Evolutionary conservation across 1,140 invertebrate genomes (phyloP).

Genomic region (Eurosta solidaginis): DNA sequence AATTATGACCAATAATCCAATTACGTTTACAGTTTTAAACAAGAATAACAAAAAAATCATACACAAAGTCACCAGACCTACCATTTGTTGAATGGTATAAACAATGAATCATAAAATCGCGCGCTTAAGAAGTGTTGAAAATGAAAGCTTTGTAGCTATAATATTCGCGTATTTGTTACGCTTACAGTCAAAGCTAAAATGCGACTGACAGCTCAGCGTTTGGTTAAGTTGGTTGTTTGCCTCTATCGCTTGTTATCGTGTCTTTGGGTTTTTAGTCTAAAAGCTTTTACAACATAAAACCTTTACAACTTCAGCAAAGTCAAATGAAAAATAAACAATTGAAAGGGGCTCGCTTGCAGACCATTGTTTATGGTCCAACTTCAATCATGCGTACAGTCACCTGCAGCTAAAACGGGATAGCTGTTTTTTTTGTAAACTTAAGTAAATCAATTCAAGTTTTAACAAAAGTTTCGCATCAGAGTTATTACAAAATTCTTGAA

Average conservation of each 20-base stretch:
- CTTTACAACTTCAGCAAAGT: constrained; percentile 1
- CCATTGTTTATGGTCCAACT: neutral
- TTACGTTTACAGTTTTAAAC: neutral
- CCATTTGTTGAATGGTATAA: neutral
- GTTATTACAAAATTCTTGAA: too few relatives aligned
- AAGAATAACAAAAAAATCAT: neutral
- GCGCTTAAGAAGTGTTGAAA: neutral
- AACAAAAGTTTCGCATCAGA: too few relatives aligned
- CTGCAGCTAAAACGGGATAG: too few relatives aligned
- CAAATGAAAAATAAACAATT: neutral
- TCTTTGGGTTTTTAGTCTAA: neutral
- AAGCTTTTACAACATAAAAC: neutral
- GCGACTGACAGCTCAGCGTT: constrained; percentile 11
- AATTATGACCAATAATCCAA: constrained; percentile 21
- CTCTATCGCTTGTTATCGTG: neutral
- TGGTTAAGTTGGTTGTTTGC: neutral
- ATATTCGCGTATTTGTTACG: neutral
- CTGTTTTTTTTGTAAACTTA: too few relatives aligned
- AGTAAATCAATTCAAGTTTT: too few relatives aligned
- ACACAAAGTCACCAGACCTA: neutral
- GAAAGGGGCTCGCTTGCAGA: neutral
- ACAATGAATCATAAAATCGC: neutral
- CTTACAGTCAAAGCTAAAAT: constrained; percentile 28
- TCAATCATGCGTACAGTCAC: too few relatives aligned
- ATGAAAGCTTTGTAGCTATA: neutral